phyloP scores from a whole-genome alignment of 2,113 vertebrate species.

The Montifringilla adamsi region DNA sequence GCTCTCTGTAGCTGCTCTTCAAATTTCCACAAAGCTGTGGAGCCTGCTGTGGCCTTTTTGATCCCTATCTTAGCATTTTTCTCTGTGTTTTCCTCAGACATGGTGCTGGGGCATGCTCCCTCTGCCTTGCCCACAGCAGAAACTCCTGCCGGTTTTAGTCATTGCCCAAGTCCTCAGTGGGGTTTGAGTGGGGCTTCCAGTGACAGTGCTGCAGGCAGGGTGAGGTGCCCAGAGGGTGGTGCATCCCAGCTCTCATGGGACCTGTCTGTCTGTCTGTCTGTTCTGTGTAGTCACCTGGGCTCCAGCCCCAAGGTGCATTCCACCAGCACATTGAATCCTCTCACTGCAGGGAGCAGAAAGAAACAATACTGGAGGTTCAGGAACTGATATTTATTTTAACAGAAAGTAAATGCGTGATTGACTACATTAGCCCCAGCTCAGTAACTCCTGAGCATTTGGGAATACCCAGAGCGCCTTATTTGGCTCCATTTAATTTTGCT shows the following conservation, averaged over 20 bases:
- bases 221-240: not conserved
- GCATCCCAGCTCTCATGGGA: not conserved
- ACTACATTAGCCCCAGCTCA: fast-evolving
- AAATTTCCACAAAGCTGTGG: not conserved
- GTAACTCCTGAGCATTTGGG: not conserved
- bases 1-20: not conserved
- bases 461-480: not conserved
- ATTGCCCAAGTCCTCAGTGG: too few species aligned
- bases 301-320: not conserved
- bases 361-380: not conserved
- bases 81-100: not conserved
- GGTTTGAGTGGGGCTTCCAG: not conserved
- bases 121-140: not conserved
- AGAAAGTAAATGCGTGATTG: not conserved
- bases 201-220: fast-evolving
- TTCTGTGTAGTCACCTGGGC: not conserved
- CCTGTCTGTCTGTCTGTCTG: not conserved
- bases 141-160: not conserved
- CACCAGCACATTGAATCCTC: fast-evolving
- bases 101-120: fast-evolving
- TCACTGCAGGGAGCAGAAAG: not conserved
- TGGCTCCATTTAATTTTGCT: not conserved
- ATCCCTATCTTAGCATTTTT: fast-evolving
- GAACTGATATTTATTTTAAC: not conserved
- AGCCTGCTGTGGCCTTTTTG: not conserved